Base-by-base conservation (phyloP, 2,888 invertebrate genomes). In the Rotaria macrura region DNA sequence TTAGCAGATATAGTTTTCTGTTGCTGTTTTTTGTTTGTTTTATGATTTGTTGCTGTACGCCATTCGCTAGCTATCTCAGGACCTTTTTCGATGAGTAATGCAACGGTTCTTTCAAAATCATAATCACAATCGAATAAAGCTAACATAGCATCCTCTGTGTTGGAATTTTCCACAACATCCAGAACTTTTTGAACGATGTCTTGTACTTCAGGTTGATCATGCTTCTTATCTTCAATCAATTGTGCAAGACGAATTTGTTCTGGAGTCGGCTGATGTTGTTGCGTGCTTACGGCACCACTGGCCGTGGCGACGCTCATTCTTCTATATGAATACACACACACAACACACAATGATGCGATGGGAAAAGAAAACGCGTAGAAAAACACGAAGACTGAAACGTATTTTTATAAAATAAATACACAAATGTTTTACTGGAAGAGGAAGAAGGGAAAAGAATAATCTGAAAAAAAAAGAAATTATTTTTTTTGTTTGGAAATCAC, bases 161-260 rank as follows among this genome's bases (percentile, higher is more conserved):
- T 79, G 23, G 79, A 79, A 79, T 79, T 79, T 4, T 23, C 79
- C 2, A 79, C 79, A 79, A 79, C 79, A 79, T 79, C 43, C 2
- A 79, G 43, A 43, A 79, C 43, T 79, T 79, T 79, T 43, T n/a
- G 43, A 43, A 79, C 43, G 25, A 43, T 79, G 4, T 79, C 79
- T 79, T 79, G 79, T 43, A 79, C 43, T 12, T 79, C 79, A n/a
- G 79, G 79, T 43, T 79, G 79, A 79, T 79, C 79, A 79, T 79
- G 79, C 43, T 79, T 79, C n/a, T 79, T 79, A 79, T 79, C 79
- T 25, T 79, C 79, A 79, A 79, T 79, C 43, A 79, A 79, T 79
- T 79, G 79, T 25, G 79, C 79, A 25, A 79, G 43, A 43, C 79
- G 79, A 79, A 79, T 79, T 79, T 79, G 79, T 43, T 79, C 79